These are phyloP conservation scores for Diadophis punctatus DNA, from an alignment of 2,113 vertebrate genomes.

Conservation along the genomic window DNA sequence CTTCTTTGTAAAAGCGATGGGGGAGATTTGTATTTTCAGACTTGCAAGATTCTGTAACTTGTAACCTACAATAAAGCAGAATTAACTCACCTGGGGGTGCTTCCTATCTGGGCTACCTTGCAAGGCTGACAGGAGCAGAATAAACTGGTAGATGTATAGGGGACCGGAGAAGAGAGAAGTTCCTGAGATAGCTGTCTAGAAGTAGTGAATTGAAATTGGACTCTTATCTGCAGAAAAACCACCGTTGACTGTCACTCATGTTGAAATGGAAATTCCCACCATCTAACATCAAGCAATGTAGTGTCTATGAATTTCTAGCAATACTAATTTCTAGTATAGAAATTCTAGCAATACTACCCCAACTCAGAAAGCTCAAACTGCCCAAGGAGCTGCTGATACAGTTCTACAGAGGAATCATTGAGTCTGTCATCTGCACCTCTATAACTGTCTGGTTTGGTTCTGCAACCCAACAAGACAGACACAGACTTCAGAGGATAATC, in stretches of 20 bases:
- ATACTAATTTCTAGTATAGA: too few species aligned
- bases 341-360: too few species aligned
- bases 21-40: neutral
- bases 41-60: neutral
- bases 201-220: neutral
- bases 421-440: too few species aligned
- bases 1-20: neutral
- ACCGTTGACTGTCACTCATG: neutral
- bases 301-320: neutral
- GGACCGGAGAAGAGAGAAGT: neutral
- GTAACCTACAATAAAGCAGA: neutral
- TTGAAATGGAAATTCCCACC: neutral
- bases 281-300: neutral
- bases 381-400: too few species aligned
- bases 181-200: neutral
- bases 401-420: too few species aligned
- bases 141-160: neutral
- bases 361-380: too few species aligned
- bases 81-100: neutral
- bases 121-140: neutral
- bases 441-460: too few species aligned
- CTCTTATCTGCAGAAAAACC: neutral
- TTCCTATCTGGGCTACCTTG: neutral
- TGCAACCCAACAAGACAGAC: too few species aligned
- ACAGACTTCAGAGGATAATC: too few species aligned